phyloP scores from a whole-genome alignment of 2,797 vertebrate species.

The Hipposideros larvatus region DNA sequence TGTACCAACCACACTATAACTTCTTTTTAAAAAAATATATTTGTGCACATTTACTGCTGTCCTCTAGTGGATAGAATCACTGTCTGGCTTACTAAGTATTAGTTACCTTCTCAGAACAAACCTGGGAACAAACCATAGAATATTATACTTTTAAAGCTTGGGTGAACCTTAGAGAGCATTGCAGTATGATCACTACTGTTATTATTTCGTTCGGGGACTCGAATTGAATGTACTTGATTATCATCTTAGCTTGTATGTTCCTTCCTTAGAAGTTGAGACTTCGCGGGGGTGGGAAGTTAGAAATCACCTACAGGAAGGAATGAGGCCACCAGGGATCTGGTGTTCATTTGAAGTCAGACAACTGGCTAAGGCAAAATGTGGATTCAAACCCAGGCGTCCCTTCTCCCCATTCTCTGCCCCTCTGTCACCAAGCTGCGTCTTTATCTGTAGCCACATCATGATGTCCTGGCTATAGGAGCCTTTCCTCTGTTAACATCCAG shows the following conservation, averaged over 20 bases:
- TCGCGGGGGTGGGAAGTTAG: neutral
- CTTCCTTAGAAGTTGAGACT: constrained; percentile 2
- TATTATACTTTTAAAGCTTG: neutral
- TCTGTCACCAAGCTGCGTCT: neutral
- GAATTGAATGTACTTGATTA: neutral
- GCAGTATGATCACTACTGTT: neutral
- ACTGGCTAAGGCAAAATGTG: neutral
- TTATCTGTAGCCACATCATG: too few relatives aligned
- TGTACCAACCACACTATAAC: neutral
- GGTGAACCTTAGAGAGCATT: neutral
- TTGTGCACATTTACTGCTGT: neutral
- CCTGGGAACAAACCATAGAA: neutral
- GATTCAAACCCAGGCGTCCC: neutral
- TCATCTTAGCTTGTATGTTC: neutral
- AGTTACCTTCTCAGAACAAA: constrained; percentile 18
- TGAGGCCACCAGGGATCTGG: neutral
- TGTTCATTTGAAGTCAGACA: neutral
- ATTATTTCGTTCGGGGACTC: neutral
- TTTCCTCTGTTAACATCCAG: neutral
- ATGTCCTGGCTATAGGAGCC: neutral
- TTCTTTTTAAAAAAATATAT: neutral
- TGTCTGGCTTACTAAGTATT: neutral
- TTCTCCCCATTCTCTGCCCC: neutral
- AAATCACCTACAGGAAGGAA: neutral
- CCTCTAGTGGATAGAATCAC: neutral